Conservation (phyloP, 1,140 invertebrate genomes). For the Arctopsyche grandis region DNA sequence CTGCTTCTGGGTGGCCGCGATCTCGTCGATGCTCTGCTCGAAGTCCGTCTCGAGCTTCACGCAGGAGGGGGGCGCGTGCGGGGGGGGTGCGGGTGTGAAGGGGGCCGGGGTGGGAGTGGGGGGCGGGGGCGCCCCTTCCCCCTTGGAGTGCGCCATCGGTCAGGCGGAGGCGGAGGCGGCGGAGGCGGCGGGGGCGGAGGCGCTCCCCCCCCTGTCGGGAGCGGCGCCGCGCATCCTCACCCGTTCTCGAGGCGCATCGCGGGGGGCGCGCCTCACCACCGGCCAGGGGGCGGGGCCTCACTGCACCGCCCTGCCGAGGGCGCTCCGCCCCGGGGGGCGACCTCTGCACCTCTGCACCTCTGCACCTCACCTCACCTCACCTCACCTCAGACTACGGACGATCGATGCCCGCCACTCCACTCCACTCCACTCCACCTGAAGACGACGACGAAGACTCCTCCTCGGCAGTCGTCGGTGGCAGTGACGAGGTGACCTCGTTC, state of each 20-base stretch:
- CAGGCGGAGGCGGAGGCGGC: background rate
- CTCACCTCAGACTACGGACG: no score
- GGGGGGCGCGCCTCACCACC: background rate
- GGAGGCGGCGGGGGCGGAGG: background rate
- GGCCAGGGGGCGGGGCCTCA: background rate
- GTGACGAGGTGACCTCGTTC: background rate
- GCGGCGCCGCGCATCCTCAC: constrained; percentile 46
- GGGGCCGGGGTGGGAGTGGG: constrained; percentile 53
- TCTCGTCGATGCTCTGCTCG: constrained; percentile 65
- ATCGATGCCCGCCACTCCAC: constrained; percentile 57
- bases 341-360: background rate
- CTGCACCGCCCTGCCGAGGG: no score
- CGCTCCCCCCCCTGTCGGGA: background rate
- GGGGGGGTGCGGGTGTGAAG: constrained; percentile 64
- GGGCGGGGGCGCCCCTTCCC: constrained; percentile 3
- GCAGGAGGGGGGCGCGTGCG: constrained; percentile 56
- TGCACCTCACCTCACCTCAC: no score
- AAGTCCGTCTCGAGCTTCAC: constrained; percentile 66
- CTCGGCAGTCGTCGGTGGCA: no score
- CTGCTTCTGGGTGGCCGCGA: constrained; percentile 59
- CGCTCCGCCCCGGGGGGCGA: background rate
- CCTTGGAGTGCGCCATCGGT: constrained; percentile 59
- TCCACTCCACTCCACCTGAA: constrained; percentile 55
- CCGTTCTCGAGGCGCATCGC: constrained; percentile 56
- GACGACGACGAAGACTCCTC: background rate